phyloP scores from a whole-genome alignment of 2,113 vertebrate species.

The Grallaria varia region DNA sequence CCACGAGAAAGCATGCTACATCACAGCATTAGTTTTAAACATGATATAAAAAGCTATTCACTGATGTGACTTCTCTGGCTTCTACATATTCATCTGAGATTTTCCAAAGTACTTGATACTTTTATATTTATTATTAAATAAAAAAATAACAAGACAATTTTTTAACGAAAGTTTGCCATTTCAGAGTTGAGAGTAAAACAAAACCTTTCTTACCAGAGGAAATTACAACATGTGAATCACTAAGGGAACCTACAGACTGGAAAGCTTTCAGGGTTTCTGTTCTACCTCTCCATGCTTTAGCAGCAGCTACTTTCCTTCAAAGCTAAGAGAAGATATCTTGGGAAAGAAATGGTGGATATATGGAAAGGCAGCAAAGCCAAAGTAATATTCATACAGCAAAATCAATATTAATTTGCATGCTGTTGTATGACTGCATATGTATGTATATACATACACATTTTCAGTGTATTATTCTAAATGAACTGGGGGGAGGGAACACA shows the following conservation, averaged over 20 bases:
- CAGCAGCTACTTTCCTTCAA: background rate
- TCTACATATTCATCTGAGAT: background rate
- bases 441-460: background rate
- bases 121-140: background rate
- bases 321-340: background rate
- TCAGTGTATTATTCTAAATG: background rate
- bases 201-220: background rate
- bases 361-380: background rate
- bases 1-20: background rate
- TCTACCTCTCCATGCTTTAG: background rate
- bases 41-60: background rate
- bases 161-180: background rate
- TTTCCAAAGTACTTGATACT: background rate
- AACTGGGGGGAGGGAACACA: background rate
- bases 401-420: background rate
- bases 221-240: background rate
- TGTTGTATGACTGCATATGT: background rate
- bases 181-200: background rate
- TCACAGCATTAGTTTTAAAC: background rate
- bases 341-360: background rate
- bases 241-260: background rate
- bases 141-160: background rate
- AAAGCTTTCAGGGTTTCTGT: background rate
- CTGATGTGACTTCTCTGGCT: background rate
- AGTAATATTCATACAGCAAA: background rate